Base-by-base conservation (phyloP, 2,113 vertebrate species). In the Sula dactylatra region DNA sequence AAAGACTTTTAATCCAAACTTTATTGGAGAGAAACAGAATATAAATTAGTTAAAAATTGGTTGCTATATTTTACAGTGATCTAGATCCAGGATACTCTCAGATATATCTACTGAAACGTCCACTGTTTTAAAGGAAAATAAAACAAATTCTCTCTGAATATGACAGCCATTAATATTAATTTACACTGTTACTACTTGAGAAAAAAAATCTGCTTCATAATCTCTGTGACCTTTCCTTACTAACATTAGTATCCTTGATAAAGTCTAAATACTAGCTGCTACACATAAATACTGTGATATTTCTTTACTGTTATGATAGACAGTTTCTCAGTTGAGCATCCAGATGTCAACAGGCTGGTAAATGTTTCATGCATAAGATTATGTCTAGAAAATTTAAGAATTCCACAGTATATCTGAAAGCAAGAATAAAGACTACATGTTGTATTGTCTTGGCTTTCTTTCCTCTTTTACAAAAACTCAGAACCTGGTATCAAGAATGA, bases 211-310 rank as follows among this genome's bases (percentile, higher is more conserved):
- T 74, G 20, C 45, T 86, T 70, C 50, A 65, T 84, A 81, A 74
- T 95, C 83, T 70, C 76, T 87, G 82, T 94, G 90, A 92, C 93
- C 72, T 94, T 94, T 95, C 42, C 56, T 86, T 84, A 49, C 38
- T 62, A 76, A 69, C 34, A 90, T 87, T 59, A 79, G 26, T 76
- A 89, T 91, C 86, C 80, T 59, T 82, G 82, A 94, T 86, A 86
- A 92, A 97, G 65, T 65, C 44, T 88, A 78, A 91, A 82, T 87
- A 65, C 36, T 86, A 36, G 34, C 52, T 61, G 65, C 47, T 56
- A 59, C 36, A 65, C 34, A 86, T 52, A 87, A 94, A 93, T 69
- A 91, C 86, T 87, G 66, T 82, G 49, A 66, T 87, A 94, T 82
- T 89, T 87, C 89, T 56, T 94, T 61, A 49, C 59, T 84, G 26